A percentile compares a stretch with the other conserved stretches of the same genome.
Conservation (phyloP, 2,113 vertebrate genomes). For the Upupa epops region DNA sequence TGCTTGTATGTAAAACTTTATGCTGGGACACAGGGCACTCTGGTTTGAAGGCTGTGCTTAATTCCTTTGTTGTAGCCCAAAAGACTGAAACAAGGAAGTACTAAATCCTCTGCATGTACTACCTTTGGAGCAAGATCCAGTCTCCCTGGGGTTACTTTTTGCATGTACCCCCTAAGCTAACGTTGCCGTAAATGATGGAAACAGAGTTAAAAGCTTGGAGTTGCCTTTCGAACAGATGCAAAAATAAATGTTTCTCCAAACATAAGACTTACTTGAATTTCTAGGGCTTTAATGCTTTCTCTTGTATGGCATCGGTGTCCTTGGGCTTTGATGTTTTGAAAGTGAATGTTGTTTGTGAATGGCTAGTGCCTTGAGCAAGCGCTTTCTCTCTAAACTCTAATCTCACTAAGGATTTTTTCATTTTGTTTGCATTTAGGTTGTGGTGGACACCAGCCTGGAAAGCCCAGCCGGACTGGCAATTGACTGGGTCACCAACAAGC, state of each 20-base stretch:
- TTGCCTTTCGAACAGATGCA: not conserved
- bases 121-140: not conserved
- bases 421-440: slow-evolving; percentile 80
- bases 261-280: not conserved
- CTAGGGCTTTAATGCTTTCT: not conserved
- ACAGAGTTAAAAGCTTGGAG: not conserved
- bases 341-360: not conserved
- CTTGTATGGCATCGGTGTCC: not conserved
- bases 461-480: slow-evolving; percentile 97
- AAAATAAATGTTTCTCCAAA: not conserved
- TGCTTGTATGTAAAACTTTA: not conserved
- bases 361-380: not conserved
- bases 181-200: not conserved
- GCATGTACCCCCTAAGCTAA: not conserved
- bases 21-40: not conserved
- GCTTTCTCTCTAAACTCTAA: not conserved
- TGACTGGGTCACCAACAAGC: slow-evolving; percentile 95
- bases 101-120: not conserved
- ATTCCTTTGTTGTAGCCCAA: not conserved
- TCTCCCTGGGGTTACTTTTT: not conserved
- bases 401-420: not conserved
- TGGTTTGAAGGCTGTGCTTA: not conserved
- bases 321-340: not conserved
- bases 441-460: slow-evolving; percentile 95
- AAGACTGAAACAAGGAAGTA: not conserved